phyloP scores from a whole-genome alignment of 2,888 invertebrate genomes.

The Euplagia quadripunctaria region DNA sequence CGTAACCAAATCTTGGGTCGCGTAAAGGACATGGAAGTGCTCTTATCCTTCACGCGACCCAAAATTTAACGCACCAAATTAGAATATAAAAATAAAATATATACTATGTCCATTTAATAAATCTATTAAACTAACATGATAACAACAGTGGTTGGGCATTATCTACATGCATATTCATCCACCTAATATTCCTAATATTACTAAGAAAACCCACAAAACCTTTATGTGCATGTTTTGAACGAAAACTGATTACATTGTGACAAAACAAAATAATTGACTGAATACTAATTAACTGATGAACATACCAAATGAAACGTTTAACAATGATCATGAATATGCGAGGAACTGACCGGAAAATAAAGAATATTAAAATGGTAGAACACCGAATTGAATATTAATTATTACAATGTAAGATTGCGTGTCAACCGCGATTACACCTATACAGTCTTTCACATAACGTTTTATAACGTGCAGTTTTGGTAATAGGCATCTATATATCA shows the following conservation, averaged over 20 bases:
- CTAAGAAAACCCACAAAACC: background rate
- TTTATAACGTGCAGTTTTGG: background rate
- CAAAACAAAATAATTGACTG: background rate
- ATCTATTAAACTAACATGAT: too few relatives aligned
- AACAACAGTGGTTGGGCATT: background rate
- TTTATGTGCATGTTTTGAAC: background rate
- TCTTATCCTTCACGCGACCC: too few relatives aligned
- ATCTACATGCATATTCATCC: background rate
- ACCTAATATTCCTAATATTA: background rate
- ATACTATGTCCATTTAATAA: too few relatives aligned
- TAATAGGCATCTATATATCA: too few relatives aligned
- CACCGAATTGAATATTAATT: constrained; percentile 27
- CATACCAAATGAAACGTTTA: background rate
- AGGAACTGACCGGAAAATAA: constrained; percentile 36
- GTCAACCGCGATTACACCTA: constrained; percentile 26
- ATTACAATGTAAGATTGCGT: constrained; percentile 53
- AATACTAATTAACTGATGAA: background rate
- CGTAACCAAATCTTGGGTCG: too few relatives aligned
- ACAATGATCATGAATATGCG: constrained; percentile 19
- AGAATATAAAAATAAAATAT: too few relatives aligned
- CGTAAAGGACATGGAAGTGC: too few relatives aligned
- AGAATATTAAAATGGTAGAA: constrained; percentile 40
- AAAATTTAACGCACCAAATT: too few relatives aligned
- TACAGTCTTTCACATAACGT: constrained; percentile 6
- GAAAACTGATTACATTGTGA: background rate